Evolutionary conservation across 2,888 invertebrate species (phyloP), one percentile per base, ranked within the genome.

Genomic region (Drosophila atroscutellata): DNA sequence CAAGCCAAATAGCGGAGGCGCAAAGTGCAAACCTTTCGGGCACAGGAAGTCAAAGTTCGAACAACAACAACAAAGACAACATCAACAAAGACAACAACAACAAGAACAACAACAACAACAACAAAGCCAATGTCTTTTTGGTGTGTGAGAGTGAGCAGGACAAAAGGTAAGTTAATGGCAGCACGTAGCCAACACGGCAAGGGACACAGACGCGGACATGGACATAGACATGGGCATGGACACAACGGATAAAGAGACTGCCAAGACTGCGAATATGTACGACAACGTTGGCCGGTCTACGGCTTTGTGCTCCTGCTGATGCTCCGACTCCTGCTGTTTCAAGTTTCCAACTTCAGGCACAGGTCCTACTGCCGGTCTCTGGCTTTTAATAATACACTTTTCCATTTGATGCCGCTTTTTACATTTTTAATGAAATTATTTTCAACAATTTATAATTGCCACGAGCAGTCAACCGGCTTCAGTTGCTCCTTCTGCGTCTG

Each of bases 391-490:
- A 80, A 71, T 79, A 78, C 67, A 77, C 74, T 80, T 65, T 75
- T 66, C 81, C 75, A 83, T 89, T 81, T 80, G 76, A 72, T 77
- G 77, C 64, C 72, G 81, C 84, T 87, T 89, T 86, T 86, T 89
- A 87, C 85, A 86, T 89, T 84, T 89, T 87, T 89, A 86, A 86
- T 86, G 86, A 89, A 89, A 86, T 86, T 86, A 86, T 86, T 89
- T 89, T 84, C 87, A 87, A 87, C 86, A 89, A 86, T 86, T 86
- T 89, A 86, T 86, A 86, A 86, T 86, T 86, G 89, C 85, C 80
- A 84, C 82, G 89, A 77, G 86, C 86, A 84, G 77, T 77, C 68
- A 34, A 58, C 51, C 51, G 61, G 52, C 85, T 64, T 59, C 65
- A 42, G 47, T 24, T 28, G 45, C 28, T 13, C 26, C 56, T 26